These are phyloP conservation scores for Gadus chalcogrammus DNA, from an alignment of 2,113 vertebrate genomes.

Conservation along the genomic window DNA sequence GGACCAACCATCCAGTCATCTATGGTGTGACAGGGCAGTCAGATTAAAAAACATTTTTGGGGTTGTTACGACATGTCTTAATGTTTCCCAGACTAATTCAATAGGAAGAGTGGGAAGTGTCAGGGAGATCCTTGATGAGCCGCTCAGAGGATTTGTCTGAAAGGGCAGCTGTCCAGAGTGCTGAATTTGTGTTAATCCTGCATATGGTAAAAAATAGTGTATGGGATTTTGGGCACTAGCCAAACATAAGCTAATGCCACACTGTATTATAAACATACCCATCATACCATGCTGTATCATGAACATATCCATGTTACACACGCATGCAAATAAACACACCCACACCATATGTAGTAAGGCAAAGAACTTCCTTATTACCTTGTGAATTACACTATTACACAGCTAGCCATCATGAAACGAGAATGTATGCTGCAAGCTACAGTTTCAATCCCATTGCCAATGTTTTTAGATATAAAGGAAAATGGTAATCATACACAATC, in stretches of 20 bases:
- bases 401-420: too few species aligned
- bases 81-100: too few species aligned
- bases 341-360: not conserved
- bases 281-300: conserved; percentile 20
- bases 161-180: conserved; percentile 75
- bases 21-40: too few species aligned
- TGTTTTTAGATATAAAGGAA: too few species aligned
- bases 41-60: too few species aligned
- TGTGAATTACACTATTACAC: too few species aligned
- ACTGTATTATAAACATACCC: conserved; percentile 4
- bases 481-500: not conserved
- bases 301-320: conserved; percentile 9
- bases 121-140: conserved; percentile 63
- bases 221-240: conserved; percentile 55
- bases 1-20: too few species aligned
- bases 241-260: conserved; percentile 54
- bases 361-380: too few species aligned
- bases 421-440: too few species aligned
- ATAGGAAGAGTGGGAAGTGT: conserved; percentile 47
- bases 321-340: not conserved
- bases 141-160: conserved; percentile 70
- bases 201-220: conserved; percentile 70
- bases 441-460: too few species aligned
- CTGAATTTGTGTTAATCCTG: conserved; percentile 73
- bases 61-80: too few species aligned